Conservation (phyloP, 30 jellyfish, hydroid and myxozoan genomes). For the Calvadosia cruxmelitensis region DNA sequence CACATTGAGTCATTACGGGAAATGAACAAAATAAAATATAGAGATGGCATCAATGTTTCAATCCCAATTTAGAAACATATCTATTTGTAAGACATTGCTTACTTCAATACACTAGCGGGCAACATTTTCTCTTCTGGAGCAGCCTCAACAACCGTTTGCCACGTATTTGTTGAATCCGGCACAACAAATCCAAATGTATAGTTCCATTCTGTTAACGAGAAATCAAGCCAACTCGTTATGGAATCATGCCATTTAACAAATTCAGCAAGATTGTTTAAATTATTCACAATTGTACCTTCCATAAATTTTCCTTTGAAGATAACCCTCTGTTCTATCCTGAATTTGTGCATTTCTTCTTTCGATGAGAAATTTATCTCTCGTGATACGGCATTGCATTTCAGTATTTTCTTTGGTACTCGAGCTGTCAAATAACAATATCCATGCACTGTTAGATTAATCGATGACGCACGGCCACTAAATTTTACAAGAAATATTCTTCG, state of each 20-base stretch:
- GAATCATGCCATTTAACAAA: too few relatives aligned
- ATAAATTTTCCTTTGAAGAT: slow-evolving; percentile 84
- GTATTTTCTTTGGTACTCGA: slow-evolving; percentile 82
- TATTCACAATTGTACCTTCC: slow-evolving; percentile 44
- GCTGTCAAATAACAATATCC: slow-evolving; percentile 37
- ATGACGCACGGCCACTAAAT: too few relatives aligned
- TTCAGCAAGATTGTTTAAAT: not conserved
- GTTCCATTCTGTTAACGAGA: slow-evolving; percentile 51
- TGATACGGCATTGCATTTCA: slow-evolving; percentile 79
- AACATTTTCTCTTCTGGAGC: slow-evolving; percentile 95
- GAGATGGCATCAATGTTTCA: too few relatives aligned
- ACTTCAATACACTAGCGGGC: slow-evolving; percentile 97
- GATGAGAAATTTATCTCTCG: slow-evolving; percentile 88
- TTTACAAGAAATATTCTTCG: too few relatives aligned
- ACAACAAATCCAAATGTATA: slow-evolving; percentile 89
- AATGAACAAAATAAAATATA: too few relatives aligned
- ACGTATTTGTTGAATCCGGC: slow-evolving; percentile 92
- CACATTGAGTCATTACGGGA: too few relatives aligned
- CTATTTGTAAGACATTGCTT: slow-evolving; percentile 1
- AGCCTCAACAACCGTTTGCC: slow-evolving; percentile 94
- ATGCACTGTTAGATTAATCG: too few relatives aligned
- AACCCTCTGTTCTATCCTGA: slow-evolving; percentile 80
- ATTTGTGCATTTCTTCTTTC: slow-evolving; percentile 62
- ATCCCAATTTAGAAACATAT: too few relatives aligned
- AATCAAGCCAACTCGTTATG: not conserved